phyloP scores from a whole-genome alignment of 1,140 invertebrate genomes.

The Pygmarrhopalites habei region DNA sequence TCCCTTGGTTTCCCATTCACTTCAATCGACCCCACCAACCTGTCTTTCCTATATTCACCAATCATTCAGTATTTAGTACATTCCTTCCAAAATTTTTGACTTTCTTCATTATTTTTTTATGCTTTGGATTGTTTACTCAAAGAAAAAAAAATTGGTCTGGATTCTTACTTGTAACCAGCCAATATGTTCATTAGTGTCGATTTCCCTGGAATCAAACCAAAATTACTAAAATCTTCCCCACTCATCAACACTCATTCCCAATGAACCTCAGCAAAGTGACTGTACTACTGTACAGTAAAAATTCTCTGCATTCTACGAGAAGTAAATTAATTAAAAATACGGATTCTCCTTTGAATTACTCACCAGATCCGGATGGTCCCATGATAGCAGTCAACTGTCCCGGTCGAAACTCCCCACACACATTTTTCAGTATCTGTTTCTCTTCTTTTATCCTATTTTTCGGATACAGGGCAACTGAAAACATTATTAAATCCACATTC shows the following conservation, averaged over 20 bases:
- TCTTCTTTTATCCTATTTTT: slow-evolving; percentile 13
- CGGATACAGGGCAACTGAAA: no score
- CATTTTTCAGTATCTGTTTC: slow-evolving; percentile 73
- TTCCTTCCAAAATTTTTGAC: not conserved
- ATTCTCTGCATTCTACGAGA: no score
- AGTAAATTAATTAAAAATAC: no score
- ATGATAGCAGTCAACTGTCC: slow-evolving; percentile 88
- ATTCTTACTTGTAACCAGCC: slow-evolving; percentile 72
- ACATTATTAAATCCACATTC: no score
- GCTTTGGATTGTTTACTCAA: not conserved
- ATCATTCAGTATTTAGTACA: not conserved
- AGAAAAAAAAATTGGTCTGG: no score
- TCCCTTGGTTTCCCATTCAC: slow-evolving; percentile 65
- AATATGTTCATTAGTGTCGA: slow-evolving; percentile 73
- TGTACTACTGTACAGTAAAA: no score
- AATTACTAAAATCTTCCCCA: no score
- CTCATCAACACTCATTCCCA: no score
- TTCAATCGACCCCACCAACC: slow-evolving; percentile 4
- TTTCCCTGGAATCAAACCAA: no score
- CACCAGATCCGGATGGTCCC: slow-evolving; percentile 78
- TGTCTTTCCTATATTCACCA: not conserved
- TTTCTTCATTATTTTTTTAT: not conserved
- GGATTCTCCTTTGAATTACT: no score
- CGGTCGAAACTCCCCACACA: slow-evolving; percentile 68
- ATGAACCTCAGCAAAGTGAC: no score